These are phyloP conservation scores for Python bivittatus DNA, from an alignment of 2,113 vertebrate genomes.

Conservation along the genomic window DNA sequence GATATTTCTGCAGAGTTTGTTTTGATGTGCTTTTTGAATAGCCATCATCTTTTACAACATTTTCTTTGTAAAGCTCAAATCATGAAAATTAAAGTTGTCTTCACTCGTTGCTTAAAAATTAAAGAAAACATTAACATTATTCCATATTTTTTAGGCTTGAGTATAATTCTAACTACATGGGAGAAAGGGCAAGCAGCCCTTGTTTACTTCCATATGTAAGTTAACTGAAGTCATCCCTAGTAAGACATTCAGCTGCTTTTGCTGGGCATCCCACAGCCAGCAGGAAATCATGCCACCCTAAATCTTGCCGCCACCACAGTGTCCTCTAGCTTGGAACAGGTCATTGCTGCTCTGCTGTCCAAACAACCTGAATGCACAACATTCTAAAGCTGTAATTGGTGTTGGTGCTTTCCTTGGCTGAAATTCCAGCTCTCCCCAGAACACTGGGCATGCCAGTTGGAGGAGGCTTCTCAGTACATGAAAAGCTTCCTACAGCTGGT, in stretches of 20 bases:
- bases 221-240: background rate
- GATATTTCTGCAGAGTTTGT: slow-evolving; percentile 47
- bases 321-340: background rate
- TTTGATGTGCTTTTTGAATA: slow-evolving; percentile 25
- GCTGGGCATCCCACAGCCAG: background rate
- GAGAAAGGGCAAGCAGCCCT: slow-evolving; percentile 21
- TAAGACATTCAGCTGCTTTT: background rate
- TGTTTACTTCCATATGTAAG: background rate
- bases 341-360: background rate
- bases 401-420: background rate
- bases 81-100: background rate
- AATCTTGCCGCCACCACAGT: background rate
- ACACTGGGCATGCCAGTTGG: background rate
- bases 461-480: background rate
- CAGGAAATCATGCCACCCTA: background rate
- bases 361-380: background rate
- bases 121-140: background rate
- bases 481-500: background rate
- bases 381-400: background rate
- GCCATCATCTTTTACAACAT: slow-evolving; percentile 4
- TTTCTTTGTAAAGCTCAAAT: background rate
- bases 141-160: background rate
- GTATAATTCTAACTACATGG: background rate
- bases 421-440: background rate
- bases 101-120: background rate